Conservation (phyloP, 2,888 invertebrate species). For the Parnassius apollo region DNA sequence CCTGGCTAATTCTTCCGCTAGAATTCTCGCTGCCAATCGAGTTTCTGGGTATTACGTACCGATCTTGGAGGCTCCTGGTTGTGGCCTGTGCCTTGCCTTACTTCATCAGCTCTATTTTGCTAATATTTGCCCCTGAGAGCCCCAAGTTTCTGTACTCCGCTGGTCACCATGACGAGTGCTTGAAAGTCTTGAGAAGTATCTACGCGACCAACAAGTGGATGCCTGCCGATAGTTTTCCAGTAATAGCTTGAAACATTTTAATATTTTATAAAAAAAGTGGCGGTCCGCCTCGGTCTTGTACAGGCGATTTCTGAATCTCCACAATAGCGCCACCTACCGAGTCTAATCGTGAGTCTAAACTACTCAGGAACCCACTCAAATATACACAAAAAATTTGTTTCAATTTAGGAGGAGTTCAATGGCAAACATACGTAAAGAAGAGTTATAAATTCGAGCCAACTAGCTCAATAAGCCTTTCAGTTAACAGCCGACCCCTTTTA, state of each 20-base stretch:
- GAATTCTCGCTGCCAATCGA: constrained; percentile 67
- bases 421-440: too few relatives aligned
- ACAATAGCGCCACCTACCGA: too few relatives aligned
- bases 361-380: too few relatives aligned
- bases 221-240: constrained; percentile 56
- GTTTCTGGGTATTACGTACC: constrained; percentile 78
- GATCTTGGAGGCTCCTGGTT: constrained; percentile 89
- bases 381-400: too few relatives aligned
- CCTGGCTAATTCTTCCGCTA: constrained; percentile 85
- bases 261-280: too few relatives aligned
- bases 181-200: constrained; percentile 69
- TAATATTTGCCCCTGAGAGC: constrained; percentile 86
- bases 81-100: constrained; percentile 84
- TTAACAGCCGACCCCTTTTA: too few relatives aligned
- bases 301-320: too few relatives aligned
- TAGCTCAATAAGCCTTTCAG: too few relatives aligned
- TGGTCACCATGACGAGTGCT: constrained; percentile 80
- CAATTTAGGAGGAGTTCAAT: too few relatives aligned
- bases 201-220: constrained; percentile 56
- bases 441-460: too few relatives aligned
- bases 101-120: constrained; percentile 79
- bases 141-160: constrained; percentile 87
- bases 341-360: too few relatives aligned
- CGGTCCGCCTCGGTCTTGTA: too few relatives aligned
- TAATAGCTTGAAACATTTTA: constrained; percentile 36